Conservation (phyloP, 2,113 vertebrate species). For the Macroglossus sobrinus region DNA sequence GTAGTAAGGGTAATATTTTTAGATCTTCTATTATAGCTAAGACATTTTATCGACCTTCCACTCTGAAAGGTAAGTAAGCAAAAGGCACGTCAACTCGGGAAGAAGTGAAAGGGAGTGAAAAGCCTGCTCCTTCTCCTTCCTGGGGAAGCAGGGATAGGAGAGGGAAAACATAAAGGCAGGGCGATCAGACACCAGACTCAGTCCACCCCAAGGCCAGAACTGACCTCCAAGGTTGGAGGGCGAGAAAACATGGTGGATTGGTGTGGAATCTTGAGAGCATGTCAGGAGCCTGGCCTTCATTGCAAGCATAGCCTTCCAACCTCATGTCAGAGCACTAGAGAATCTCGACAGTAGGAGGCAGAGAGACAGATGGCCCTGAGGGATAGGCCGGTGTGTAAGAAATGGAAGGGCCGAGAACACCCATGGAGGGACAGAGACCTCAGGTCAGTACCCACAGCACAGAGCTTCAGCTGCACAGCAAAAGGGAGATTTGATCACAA, state of each 20-base stretch:
- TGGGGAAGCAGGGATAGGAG: neutral
- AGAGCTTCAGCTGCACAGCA: neutral
- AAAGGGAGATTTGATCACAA: neutral
- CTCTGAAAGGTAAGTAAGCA: neutral
- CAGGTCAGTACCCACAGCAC: neutral
- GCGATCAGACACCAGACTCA: neutral
- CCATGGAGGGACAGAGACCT: neutral
- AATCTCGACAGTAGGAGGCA: neutral
- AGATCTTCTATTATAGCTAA: neutral
- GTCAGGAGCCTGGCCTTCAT: neutral
- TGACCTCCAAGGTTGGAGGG: neutral
- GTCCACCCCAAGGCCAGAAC: neutral
- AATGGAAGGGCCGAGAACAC: neutral
- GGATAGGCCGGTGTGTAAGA: neutral
- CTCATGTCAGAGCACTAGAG: neutral
- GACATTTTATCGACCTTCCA: neutral
- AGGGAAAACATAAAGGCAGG: neutral
- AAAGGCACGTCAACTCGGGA: neutral
- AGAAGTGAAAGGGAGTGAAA: neutral
- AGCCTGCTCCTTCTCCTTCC: neutral
- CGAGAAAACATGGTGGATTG: neutral
- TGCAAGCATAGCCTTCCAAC: neutral
- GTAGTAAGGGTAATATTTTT: constrained; percentile 15
- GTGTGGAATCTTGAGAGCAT: neutral
- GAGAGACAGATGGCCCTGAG: neutral